Base-by-base conservation (phyloP, 2,888 invertebrate genomes). In the Scaptomyza tumidula region DNA sequence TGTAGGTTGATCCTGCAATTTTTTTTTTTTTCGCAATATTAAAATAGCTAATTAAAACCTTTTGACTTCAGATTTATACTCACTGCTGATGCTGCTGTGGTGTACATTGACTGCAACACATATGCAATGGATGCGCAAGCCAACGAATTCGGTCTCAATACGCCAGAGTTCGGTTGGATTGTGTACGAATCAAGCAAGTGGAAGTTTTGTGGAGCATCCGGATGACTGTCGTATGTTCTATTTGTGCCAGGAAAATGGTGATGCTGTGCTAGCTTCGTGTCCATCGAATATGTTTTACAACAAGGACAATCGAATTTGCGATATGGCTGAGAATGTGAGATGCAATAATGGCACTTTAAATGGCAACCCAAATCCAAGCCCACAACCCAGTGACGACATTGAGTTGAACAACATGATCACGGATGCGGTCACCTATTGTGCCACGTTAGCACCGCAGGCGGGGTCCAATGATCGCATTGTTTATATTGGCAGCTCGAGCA, bases 251-350 rank as follows among this genome's bases (percentile, higher is more conserved):
- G 83, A 89, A 3, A 78, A 88, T 19, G 90, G 87, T 1, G 72
- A 78, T 31, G 86, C 89, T 1, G 82, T 90, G 24, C 61, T 84
- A 31, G 91, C 91, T 3, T 80, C 87, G 13, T 92, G 92, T 46
- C 92, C 92, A 0, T 71, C 73, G 3, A 90, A 89, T 9, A 91
- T 92, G 91, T 79, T 91, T 10, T 92, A 91, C 66, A 92, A 92
- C 71, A 65, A 88, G 4, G 71, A 80, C 13, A 91, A 81, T 41
- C 85, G 89, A 44, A 86, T 92, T 4, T 92, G 92, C 57, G 92
- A 92, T 63, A 78, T 87, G 1, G 72, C 86, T 0, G 64, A 67
- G 9, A 90, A 90, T 74, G 89, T 83, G 3, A 52, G 62, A 7
- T 91, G 91, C 49, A 46, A 31, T 1, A 71, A 70, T 55, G 61